Percentiles rank a stretch among this genome's conserved stretches.
These are phyloP conservation scores for Paradoxurus hermaphroditus DNA, from an alignment of 2,113 vertebrate genomes.

Conservation along the genomic window DNA sequence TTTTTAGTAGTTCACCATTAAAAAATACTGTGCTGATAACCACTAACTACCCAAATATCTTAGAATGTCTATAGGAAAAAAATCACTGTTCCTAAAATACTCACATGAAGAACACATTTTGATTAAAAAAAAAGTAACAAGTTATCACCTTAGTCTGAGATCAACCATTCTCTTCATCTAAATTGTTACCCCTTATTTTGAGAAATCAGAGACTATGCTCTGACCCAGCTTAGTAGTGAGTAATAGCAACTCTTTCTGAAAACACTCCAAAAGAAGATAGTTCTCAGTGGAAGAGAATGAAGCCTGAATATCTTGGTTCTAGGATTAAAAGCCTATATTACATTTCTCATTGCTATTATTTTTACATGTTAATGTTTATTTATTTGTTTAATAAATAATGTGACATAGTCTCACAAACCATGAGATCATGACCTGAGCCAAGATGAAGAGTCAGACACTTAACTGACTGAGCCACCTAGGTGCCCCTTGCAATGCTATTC, in stretches of 20 bases:
- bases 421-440: too few relatives aligned
- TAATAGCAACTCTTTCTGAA: neutral
- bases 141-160: neutral
- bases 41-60: neutral
- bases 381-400: too few relatives aligned
- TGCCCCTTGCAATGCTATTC: too few relatives aligned
- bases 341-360: neutral
- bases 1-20: neutral
- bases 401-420: too few relatives aligned
- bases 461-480: too few relatives aligned
- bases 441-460: too few relatives aligned
- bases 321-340: neutral
- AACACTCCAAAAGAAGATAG: neutral
- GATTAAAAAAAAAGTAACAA: neutral
- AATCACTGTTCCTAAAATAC: neutral
- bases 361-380: too few relatives aligned
- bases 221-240: neutral
- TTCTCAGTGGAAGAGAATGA: neutral
- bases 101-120: neutral
- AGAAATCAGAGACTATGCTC: neutral
- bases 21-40: constrained; percentile 4
- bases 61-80: neutral
- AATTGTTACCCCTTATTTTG: neutral
- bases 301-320: neutral
- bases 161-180: neutral